phyloP scores from a whole-genome alignment of 1,140 invertebrate species.

The Zaprionus capensis region DNA sequence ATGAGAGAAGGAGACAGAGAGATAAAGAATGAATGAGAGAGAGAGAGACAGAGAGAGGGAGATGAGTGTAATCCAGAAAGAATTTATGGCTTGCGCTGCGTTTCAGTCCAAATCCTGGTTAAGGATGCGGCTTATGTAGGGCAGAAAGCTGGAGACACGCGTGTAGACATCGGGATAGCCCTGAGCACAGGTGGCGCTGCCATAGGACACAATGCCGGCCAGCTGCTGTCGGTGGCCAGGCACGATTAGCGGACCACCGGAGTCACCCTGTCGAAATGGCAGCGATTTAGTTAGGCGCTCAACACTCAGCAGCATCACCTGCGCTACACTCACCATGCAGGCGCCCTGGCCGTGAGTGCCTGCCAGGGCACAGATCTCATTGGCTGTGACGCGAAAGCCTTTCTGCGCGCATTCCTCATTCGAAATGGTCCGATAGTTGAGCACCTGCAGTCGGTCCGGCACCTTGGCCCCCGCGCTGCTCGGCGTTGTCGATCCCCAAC shows the following conservation, averaged over 20 bases:
- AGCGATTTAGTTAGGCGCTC: background rate
- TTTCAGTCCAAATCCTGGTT: conserved; percentile 64
- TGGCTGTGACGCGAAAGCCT: conserved; percentile 74
- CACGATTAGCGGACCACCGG: conserved; percentile 88
- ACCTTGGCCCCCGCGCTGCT: conserved; percentile 47
- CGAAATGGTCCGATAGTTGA: conserved; percentile 74
- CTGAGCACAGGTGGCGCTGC: conserved; percentile 86
- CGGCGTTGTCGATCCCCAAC: conserved; percentile 76
- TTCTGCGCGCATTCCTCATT: conserved; percentile 72
- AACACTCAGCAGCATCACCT: background rate
- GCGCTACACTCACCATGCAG: conserved; percentile 70
- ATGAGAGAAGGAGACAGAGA: background rate
- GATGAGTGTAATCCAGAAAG: background rate
- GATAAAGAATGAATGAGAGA: background rate
- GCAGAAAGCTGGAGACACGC: conserved; percentile 76
- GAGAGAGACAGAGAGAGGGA: background rate
- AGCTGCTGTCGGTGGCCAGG: conserved; percentile 61
- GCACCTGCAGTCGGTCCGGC: conserved; percentile 68
- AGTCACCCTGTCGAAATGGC: conserved; percentile 87
- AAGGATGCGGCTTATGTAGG: conserved; percentile 73
- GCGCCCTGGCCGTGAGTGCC: conserved; percentile 82
- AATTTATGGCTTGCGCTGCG: conserved; percentile 47
- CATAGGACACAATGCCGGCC: conserved; percentile 90
- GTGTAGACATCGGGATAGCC: conserved; percentile 82
- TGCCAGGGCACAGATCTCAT: conserved; percentile 85